Evolutionary conservation across 2,888 invertebrate genomes (phyloP).

Genomic region (Thumatha senex): DNA sequence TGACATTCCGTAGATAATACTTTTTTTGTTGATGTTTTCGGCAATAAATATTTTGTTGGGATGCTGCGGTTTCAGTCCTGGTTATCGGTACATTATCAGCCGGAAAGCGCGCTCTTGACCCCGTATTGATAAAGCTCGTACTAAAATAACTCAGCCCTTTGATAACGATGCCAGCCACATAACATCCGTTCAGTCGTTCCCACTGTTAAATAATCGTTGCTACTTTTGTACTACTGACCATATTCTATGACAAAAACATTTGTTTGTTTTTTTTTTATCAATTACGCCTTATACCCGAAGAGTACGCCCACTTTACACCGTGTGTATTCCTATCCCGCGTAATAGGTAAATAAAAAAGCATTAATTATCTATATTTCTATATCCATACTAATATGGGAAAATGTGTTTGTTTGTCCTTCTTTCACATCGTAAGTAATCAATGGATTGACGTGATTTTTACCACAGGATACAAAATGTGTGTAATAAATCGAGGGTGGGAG

Average conservation of each 20-base stretch:
- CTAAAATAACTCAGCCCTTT: slow-evolving; percentile 51
- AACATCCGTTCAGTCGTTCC: slow-evolving; percentile 25
- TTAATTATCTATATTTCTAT: too few relatives aligned
- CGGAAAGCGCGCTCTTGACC: slow-evolving; percentile 82
- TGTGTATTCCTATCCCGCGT: too few relatives aligned
- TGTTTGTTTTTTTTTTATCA: too few relatives aligned
- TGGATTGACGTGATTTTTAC: too few relatives aligned
- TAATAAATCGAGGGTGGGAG: too few relatives aligned
- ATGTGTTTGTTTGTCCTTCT: too few relatives aligned
- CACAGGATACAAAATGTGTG: too few relatives aligned
- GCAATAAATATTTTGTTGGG: slow-evolving; percentile 59
- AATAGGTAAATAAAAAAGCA: too few relatives aligned
- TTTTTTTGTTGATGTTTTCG: slow-evolving; percentile 44
- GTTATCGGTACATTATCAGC: slow-evolving; percentile 59
- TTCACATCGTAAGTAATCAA: too few relatives aligned
- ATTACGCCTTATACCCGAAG: too few relatives aligned
- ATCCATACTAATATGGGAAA: too few relatives aligned
- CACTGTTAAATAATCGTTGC: slow-evolving; percentile 3
- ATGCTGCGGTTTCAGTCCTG: slow-evolving; percentile 65
- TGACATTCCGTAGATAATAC: slow-evolving; percentile 27
- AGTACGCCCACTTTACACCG: too few relatives aligned
- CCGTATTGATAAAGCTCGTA: slow-evolving; percentile 61
- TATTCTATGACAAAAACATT: not conserved
- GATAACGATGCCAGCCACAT: slow-evolving; percentile 40
- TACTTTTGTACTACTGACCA: not conserved